These are phyloP conservation scores for Taxidea taxus DNA, from an alignment of 2,113 vertebrate species.

Conservation along the genomic window DNA sequence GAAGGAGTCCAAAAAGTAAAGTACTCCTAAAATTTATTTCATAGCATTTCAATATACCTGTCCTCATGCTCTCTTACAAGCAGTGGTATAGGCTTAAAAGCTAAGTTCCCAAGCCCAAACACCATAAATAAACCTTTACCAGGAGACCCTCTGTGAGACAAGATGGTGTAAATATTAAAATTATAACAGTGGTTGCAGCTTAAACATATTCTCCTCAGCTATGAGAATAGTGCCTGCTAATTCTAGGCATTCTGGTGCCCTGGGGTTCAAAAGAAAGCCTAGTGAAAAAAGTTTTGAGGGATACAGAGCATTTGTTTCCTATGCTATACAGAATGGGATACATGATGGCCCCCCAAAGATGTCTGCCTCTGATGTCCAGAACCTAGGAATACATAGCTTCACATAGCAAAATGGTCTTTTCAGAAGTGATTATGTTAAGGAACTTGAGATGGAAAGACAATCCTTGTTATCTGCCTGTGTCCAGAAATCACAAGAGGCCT, in stretches of 20 bases:
- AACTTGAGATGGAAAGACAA: background rate
- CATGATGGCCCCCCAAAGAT: background rate
- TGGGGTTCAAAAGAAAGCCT: background rate
- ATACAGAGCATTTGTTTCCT: background rate
- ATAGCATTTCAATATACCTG: constrained; percentile 46
- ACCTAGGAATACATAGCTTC: background rate
- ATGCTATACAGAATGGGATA: background rate
- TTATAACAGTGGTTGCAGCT: background rate
- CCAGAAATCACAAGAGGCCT: background rate
- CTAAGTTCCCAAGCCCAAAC: background rate
- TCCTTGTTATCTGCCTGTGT: background rate
- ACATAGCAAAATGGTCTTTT: background rate
- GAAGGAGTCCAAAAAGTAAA: constrained; percentile 69
- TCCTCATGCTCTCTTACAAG: constrained; percentile 50
- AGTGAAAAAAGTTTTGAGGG: background rate
- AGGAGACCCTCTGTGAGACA: background rate
- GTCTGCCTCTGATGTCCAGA: background rate
- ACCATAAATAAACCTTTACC: constrained; percentile 44
- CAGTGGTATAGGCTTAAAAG: constrained; percentile 45
- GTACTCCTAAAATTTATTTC: constrained; percentile 63
- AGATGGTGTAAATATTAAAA: constrained; percentile 37
- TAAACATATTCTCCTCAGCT: background rate
- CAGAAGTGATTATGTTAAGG: background rate
- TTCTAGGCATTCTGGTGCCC: background rate
- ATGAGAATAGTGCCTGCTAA: background rate